Base-by-base conservation (phyloP, 2,888 invertebrate genomes). In the Hyalella azteca region DNA sequence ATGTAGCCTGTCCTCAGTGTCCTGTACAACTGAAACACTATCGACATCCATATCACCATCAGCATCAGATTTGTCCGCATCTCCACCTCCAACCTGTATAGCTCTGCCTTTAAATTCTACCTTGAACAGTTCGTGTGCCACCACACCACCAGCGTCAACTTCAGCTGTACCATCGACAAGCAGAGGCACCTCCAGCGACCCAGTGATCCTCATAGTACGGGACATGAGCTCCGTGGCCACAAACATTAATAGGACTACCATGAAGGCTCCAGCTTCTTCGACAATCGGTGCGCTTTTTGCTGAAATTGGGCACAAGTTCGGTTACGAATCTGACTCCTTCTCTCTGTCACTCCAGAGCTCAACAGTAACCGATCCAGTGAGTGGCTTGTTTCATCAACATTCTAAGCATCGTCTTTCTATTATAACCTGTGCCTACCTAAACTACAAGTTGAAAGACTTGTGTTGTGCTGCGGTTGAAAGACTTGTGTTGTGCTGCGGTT, bases 311-410 rank as follows among this genome's bases (percentile, higher is more conserved):
- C 87, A 87, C 59, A 87, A 88, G 80, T 90, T 89, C 85, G 87
- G 88, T 79, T 90, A 89, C 85, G 88, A 89, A 79, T 87, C 89
- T 15, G 88, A 88, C 66, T 86, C 87, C n/a, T 89, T 90, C 85
- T 88, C 89, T 81, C 86, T 90, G 29, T 85, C 87, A 26, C 85
- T 88, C 41, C 88, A 88, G 85, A 80, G 80, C 22, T 77, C 75
- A 29, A 36, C 36, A 15, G 19, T 36, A 32, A 66, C 66, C 7
- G 66, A 66, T 13, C 66, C 66, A 3, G 66, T 66, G 15, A 66
- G 66, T 66, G 15, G 11, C 29, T 11, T 32, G 50, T 50, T n/a
- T 50, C 22, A 7, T 19, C 9, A 15, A 45, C 7, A 45, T n/a
- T n/a, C n/a, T n/a, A n/a, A n/a, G n/a, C n/a, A n/a, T n/a, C n/a